Base-by-base conservation (phyloP, 2,888 invertebrate genomes). In the Hyles lineata region DNA sequence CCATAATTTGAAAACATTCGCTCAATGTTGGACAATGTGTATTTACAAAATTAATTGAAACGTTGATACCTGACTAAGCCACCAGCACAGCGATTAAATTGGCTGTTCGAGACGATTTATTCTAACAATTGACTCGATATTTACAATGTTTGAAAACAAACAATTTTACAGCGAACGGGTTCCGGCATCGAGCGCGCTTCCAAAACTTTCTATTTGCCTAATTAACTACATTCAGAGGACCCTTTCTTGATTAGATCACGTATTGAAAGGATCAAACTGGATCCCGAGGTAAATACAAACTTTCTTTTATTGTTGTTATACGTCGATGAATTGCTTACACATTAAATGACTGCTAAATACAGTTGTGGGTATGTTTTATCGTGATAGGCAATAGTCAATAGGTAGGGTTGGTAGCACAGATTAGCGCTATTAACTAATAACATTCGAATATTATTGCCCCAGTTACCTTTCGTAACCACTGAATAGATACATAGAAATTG, bases 181-280 rank as follows among this genome's bases (percentile, higher is more conserved):
- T 79, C 72, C 72, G 50, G 23, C 50, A 67, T 21, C 71, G 75
- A 79, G 75, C 76, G 78, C 78, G 76, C 80, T 81, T 84, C 79
- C 81, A 77, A 84, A 90, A 90, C 87, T 89, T 90, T 87, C 83
- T 91, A 87, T 92, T 92, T 90, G 86, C 88, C 88, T 91, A 92
- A 92, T 92, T 92, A 92, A 92, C 89, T 91, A 91, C 87, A 88
- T 91, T 89, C 87, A 85, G 83, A 83, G 83, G 89, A 86, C 86
- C 89, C 87, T 86, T 83, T 87, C 86, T 89, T 90, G 91, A 92
- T 92, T 90, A 89, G 89, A 90, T 91, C 90, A 92, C 92, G 91
- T 92, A 90, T 90, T 83, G 88, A 82, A 83, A 85, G 90, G 89
- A 89, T 89, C 88, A 87, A 84, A 89, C 87, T 83, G 87, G 89